Evolutionary conservation across 2,113 vertebrate species (phyloP).

Genomic region (Aptenodytes patagonicus): DNA sequence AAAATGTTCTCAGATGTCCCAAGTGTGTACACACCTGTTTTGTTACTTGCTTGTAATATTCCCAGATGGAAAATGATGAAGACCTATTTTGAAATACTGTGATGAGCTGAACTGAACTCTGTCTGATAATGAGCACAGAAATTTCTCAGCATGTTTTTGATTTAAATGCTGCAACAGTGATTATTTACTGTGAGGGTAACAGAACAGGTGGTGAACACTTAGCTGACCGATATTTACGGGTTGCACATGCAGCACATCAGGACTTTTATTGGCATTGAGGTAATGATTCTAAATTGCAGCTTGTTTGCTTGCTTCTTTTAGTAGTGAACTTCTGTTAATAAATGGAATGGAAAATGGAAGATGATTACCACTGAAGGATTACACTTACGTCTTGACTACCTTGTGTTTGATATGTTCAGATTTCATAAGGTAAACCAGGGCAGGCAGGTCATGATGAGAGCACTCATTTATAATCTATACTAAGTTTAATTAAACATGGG

Average conservation of each 20-base stretch:
- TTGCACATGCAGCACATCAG: neutral
- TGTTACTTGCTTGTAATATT: neutral
- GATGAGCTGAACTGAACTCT: neutral
- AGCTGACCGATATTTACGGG: neutral
- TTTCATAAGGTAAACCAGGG: neutral
- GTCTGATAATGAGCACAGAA: neutral
- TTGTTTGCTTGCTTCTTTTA: neutral
- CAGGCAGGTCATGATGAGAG: neutral
- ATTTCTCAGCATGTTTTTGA: neutral
- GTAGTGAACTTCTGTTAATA: neutral
- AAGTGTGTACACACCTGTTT: neutral
- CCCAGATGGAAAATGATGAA: neutral
- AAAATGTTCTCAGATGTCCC: neutral
- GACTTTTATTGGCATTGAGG: neutral
- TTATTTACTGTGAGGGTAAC: slow-evolving; percentile 27
- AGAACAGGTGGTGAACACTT: slow-evolving; percentile 5
- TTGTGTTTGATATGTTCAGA: neutral
- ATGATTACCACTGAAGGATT: too few species aligned
- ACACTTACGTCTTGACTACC: neutral
- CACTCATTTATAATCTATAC: neutral
- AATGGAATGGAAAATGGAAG: neutral
- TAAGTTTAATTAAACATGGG: neutral
- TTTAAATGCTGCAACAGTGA: neutral
- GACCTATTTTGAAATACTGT: neutral
- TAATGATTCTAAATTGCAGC: neutral